These are phyloP conservation scores for Carcina quercana DNA, from an alignment of 2,888 invertebrate species.

Conservation along the genomic window DNA sequence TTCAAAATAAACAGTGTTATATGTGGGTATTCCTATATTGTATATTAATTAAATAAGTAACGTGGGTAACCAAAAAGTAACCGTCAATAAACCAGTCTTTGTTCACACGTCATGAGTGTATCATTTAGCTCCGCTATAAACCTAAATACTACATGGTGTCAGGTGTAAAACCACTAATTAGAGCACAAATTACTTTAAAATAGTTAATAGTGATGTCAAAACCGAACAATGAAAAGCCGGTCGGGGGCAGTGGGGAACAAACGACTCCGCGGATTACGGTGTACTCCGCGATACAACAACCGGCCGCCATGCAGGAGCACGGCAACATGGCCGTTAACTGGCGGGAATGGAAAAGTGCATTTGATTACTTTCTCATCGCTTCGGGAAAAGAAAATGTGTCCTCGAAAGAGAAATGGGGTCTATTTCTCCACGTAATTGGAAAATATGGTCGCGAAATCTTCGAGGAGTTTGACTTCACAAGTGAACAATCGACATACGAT, in stretches of 20 bases:
- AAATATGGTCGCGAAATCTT: slow-evolving; percentile 12
- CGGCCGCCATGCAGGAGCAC: not conserved
- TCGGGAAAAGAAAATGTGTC: slow-evolving; percentile 1
- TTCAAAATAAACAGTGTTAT: too few relatives aligned
- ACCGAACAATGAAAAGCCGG: not conserved
- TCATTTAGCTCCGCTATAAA: too few relatives aligned
- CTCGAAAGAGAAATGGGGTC: slow-evolving; percentile 9
- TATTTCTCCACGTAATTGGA: slow-evolving; percentile 19
- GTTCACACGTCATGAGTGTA: not conserved
- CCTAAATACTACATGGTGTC: not conserved
- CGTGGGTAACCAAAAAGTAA: too few relatives aligned
- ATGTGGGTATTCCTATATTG: too few relatives aligned
- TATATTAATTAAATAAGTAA: too few relatives aligned
- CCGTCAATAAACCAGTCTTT: not conserved
- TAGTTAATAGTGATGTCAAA: not conserved
- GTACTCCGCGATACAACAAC: slow-evolving; percentile 5
- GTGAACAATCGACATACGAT: too few relatives aligned
- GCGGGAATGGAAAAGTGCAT: slow-evolving; percentile 12
- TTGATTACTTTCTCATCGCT: slow-evolving; percentile 14
- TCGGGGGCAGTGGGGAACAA: not conserved
- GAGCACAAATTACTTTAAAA: not conserved
- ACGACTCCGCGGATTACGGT: too few relatives aligned
- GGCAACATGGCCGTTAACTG: slow-evolving; percentile 8
- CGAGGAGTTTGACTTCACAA: slow-evolving; percentile 9
- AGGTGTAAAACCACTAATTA: not conserved